A percentile compares a stretch with the other conserved stretches of the same genome.
phyloP scores from a whole-genome alignment of 37 sponge, comb jelly and placozoan genomes.

The Lycopodina hypogea region DNA sequence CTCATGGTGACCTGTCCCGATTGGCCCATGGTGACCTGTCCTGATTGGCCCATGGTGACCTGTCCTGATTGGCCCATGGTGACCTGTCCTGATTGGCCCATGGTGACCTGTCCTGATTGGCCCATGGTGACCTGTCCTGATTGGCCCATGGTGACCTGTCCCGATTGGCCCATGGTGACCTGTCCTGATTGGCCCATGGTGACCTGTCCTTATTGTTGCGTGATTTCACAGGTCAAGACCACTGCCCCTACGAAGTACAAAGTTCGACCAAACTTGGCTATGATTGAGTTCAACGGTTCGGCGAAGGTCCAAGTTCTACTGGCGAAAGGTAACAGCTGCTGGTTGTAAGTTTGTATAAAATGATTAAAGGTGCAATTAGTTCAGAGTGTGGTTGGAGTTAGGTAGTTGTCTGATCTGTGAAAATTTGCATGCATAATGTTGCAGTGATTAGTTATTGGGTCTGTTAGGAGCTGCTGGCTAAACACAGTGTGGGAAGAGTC shows the following conservation, averaged over 20 bases:
- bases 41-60: background rate
- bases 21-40: too few species aligned
- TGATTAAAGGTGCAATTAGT: background rate
- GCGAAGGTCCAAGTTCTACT: conserved; percentile 55
- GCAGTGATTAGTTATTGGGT: background rate
- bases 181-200: background rate
- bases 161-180: too few species aligned
- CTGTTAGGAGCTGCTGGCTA: too few species aligned
- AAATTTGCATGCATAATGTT: background rate
- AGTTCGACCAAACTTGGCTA: conserved; percentile 76
- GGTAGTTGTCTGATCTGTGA: background rate
- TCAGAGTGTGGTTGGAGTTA: background rate
- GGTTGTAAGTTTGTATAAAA: too few species aligned
- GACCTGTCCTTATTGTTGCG: background rate
- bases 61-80: background rate
- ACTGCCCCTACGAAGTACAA: conserved; percentile 81
- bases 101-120: background rate
- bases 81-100: background rate
- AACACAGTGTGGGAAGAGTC: too few species aligned
- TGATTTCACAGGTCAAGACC: conserved; percentile 80
- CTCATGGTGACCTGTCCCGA: background rate
- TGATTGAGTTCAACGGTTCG: conserved; percentile 35
- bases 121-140: too few species aligned
- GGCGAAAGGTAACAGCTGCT: conserved; percentile 8
- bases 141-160: background rate